phyloP scores from a whole-genome alignment of 2,888 invertebrate genomes.

The Iselma pallidipennis region DNA sequence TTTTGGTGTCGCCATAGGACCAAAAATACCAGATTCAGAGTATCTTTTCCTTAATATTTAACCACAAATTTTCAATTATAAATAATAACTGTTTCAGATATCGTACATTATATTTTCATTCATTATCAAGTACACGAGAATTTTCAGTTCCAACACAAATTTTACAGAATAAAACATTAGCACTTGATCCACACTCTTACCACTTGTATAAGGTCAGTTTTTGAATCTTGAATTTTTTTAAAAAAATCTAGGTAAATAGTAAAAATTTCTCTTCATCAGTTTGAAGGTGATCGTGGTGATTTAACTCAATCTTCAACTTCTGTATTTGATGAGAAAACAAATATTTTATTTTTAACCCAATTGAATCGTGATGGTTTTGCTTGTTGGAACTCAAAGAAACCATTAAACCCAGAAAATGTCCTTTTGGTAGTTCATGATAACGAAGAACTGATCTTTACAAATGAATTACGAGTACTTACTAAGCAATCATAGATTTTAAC shows the following conservation, averaged over 20 bases:
- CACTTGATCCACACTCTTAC: constrained; percentile 69
- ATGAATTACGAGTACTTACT: constrained; percentile 69
- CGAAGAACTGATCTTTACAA: constrained; percentile 73
- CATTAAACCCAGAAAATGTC: constrained; percentile 67
- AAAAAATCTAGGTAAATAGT: constrained; percentile 3
- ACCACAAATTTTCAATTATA: too few species aligned
- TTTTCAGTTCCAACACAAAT: constrained; percentile 77
- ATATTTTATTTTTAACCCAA: constrained; percentile 77
- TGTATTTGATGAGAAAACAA: constrained; percentile 68
- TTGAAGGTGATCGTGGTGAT: constrained; percentile 72
- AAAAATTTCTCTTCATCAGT: constrained; percentile 42
- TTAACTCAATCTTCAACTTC: constrained; percentile 76
- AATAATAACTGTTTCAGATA: constrained; percentile 54
- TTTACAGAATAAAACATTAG: constrained; percentile 71
- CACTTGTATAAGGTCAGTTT: constrained; percentile 68
- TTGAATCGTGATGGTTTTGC: constrained; percentile 76
- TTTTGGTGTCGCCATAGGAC: constrained; percentile 71
- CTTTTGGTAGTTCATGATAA: constrained; percentile 71
- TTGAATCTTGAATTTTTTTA: neutral
- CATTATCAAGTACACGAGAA: constrained; percentile 78
- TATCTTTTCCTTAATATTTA: too few species aligned
- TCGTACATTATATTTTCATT: constrained; percentile 80
- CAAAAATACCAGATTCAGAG: constrained; percentile 38
- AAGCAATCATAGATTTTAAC: too few species aligned
- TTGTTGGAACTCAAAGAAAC: constrained; percentile 77